A percentile compares a stretch with the other conserved stretches of the same genome.
These are phyloP conservation scores for Tarsius wallacei DNA, from an alignment of 2,797 vertebrate genomes.

Conservation along the genomic window DNA sequence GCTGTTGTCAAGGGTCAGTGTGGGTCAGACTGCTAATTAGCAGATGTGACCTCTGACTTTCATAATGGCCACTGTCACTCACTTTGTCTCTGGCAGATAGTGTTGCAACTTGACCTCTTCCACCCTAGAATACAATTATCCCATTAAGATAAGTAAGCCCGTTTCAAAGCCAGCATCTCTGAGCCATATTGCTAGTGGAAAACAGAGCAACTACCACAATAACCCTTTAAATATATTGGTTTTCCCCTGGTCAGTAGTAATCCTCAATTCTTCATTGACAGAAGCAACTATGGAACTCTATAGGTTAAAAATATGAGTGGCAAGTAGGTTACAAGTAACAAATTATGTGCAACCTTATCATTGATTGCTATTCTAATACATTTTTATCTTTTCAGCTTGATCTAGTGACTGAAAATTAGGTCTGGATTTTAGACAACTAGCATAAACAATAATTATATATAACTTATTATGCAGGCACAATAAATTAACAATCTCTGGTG, in stretches of 20 bases:
- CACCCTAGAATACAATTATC: neutral
- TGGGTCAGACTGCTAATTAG: slow-evolving; percentile 2
- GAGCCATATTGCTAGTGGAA: neutral
- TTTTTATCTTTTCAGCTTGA: neutral
- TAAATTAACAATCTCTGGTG: neutral
- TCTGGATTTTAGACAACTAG: neutral
- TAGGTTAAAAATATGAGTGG: neutral
- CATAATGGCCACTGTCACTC: neutral
- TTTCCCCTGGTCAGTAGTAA: neutral
- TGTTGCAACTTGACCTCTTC: slow-evolving; percentile 18
- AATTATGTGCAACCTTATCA: neutral
- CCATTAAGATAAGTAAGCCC: neutral
- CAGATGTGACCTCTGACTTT: neutral
- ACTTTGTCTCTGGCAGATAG: neutral
- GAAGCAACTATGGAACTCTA: neutral
- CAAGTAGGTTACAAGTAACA: neutral
- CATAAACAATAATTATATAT: neutral
- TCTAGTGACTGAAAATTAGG: neutral
- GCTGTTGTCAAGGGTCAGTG: neutral
- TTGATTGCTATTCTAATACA: neutral
- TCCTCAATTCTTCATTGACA: neutral
- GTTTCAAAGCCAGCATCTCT: neutral
- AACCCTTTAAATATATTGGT: neutral
- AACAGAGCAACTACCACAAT: neutral
- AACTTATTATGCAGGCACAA: neutral